A percentile compares a stretch with the other conserved stretches of the same genome.
phyloP scores from a whole-genome alignment of 37 sponge, comb jelly and placozoan genomes.

The Lycopodina hypogea region DNA sequence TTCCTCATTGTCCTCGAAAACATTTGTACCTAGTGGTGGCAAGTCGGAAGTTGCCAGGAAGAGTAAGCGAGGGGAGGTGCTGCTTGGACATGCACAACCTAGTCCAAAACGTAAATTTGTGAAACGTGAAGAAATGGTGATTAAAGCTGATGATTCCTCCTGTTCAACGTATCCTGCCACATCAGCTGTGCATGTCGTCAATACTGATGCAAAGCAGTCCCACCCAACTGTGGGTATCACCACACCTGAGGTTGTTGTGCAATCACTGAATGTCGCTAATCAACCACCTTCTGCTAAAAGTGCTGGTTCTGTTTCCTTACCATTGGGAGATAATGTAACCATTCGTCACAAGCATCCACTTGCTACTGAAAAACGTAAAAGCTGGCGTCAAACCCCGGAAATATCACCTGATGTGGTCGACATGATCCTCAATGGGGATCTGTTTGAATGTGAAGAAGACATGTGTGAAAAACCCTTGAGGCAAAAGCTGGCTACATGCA shows the following conservation, averaged over 20 bases:
- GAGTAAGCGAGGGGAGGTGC: too few species aligned
- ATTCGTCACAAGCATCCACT: background rate
- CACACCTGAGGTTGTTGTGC: too few species aligned
- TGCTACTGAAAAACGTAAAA: background rate
- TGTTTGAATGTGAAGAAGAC: constrained; percentile 19
- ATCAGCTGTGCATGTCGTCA: too few species aligned
- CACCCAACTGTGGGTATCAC: too few species aligned
- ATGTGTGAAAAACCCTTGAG: background rate
- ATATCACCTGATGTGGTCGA: constrained; percentile 29
- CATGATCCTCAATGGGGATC: constrained; percentile 13
- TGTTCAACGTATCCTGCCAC: too few species aligned
- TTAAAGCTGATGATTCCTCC: background rate
- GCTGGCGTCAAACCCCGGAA: constrained; percentile 34
- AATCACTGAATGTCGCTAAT: too few species aligned
- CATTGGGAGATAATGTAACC: background rate
- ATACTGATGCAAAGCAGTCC: too few species aligned
- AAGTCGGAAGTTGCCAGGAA: too few species aligned
- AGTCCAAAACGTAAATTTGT: background rate
- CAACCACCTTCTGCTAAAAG: too few species aligned
- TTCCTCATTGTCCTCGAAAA: too few species aligned
- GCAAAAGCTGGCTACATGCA: constrained; percentile 23
- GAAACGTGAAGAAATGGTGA: background rate
- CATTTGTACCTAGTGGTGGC: too few species aligned
- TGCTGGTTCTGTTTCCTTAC: too few species aligned
- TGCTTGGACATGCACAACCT: background rate